These are phyloP conservation scores for Caenorhabditis sulstoni DNA, from an alignment of 2,888 invertebrate species.

Conservation along the genomic window DNA sequence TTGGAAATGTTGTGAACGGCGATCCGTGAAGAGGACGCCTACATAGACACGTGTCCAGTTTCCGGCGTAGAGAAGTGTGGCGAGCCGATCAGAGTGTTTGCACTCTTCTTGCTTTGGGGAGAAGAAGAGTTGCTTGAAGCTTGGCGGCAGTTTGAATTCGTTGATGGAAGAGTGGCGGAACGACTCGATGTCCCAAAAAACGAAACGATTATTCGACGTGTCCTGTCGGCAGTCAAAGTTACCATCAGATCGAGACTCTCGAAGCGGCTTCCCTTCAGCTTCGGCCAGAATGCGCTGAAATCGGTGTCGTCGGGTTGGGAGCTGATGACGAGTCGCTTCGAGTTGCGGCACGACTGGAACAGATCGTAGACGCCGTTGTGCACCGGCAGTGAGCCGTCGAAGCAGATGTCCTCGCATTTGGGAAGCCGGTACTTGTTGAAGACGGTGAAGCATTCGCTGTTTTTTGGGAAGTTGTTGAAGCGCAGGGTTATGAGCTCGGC, in stretches of 20 bases:
- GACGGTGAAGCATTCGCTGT: slow-evolving; percentile 26
- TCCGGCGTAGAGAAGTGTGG: slow-evolving; percentile 42
- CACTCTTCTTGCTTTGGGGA: slow-evolving; percentile 50
- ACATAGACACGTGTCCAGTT: slow-evolving; percentile 55
- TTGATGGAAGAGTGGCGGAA: slow-evolving; percentile 55
- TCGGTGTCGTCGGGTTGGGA: slow-evolving; percentile 23
- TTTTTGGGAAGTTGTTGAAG: slow-evolving; percentile 46
- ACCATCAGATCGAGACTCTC: slow-evolving; percentile 55
- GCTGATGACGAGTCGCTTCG: slow-evolving; percentile 40
- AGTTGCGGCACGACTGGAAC: slow-evolving; percentile 40
- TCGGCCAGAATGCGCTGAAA: slow-evolving; percentile 54
- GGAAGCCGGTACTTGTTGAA: slow-evolving; percentile 46
- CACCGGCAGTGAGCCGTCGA: slow-evolving; percentile 45
- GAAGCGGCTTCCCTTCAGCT: slow-evolving; percentile 39
- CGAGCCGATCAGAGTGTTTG: slow-evolving; percentile 38
- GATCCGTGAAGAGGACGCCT: neutral
- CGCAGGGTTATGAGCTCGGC: slow-evolving; percentile 45
- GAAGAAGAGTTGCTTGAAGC: slow-evolving; percentile 51
- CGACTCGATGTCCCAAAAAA: slow-evolving; percentile 56
- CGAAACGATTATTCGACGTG: slow-evolving; percentile 2
- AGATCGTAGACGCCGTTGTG: slow-evolving; percentile 51
- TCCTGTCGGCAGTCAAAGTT: neutral
- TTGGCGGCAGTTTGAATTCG: slow-evolving; percentile 54
- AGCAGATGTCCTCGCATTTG: slow-evolving; percentile 54
- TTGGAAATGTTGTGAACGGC: neutral